phyloP scores from a whole-genome alignment of 2,888 invertebrate species.

The Acanthosoma haemorrhoidale region DNA sequence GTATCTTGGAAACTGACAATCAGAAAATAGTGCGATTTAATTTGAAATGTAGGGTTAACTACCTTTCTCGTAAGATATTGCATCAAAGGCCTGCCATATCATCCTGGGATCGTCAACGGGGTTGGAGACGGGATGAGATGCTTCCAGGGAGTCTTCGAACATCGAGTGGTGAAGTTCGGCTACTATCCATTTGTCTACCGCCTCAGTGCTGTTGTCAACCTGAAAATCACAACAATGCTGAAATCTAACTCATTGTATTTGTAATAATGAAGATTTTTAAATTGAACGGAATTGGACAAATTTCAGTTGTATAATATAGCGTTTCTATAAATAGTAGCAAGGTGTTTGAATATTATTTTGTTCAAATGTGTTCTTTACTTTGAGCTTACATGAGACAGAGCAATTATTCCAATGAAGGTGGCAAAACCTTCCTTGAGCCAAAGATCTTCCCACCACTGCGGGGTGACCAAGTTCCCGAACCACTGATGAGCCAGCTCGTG shows the following conservation, averaged over 20 bases:
- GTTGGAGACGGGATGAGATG: constrained; percentile 72
- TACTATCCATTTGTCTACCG: constrained; percentile 54
- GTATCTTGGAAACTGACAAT: too few relatives aligned
- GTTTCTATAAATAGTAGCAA: too few relatives aligned
- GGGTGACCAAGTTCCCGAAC: constrained; percentile 78
- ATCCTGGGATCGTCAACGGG: constrained; percentile 69
- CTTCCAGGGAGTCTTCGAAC: constrained; percentile 62
- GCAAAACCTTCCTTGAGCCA: constrained; percentile 76
- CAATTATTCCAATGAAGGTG: constrained; percentile 57
- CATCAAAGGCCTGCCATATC: constrained; percentile 77
- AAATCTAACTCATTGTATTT: too few relatives aligned
- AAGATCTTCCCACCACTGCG: constrained; percentile 76
- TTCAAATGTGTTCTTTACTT: not conserved
- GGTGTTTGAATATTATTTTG: too few relatives aligned
- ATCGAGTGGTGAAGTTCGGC: constrained; percentile 58
- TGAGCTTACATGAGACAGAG: constrained; percentile 43
- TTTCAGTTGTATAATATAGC: too few relatives aligned
- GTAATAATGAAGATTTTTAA: too few relatives aligned
- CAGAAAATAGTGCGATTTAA: too few relatives aligned
- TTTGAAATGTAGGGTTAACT: too few relatives aligned
- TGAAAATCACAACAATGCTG: too few relatives aligned
- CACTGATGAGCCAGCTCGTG: constrained; percentile 71
- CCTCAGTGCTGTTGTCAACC: constrained; percentile 61
- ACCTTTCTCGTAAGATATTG: constrained; percentile 73
- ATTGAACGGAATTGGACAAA: too few relatives aligned